phyloP scores from a whole-genome alignment of 2,797 vertebrate species.

The Micrastur ruficollis region DNA sequence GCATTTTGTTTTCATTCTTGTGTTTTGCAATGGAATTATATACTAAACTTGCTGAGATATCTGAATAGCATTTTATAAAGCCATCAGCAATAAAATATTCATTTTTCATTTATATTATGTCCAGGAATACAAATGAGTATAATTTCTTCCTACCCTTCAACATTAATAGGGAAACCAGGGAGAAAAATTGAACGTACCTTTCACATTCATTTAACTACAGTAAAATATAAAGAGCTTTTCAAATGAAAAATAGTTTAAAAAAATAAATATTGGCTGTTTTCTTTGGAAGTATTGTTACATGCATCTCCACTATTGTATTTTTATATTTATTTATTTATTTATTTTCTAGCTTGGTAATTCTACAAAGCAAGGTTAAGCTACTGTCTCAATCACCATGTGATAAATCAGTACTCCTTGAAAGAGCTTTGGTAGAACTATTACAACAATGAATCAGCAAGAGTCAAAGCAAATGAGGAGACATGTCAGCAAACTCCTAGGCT shows the following conservation, averaged over 20 bases:
- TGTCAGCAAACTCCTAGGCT: background rate
- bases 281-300: background rate
- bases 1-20: background rate
- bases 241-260: background rate
- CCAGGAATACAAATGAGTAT: conserved; percentile 33
- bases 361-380: background rate
- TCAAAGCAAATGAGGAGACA: background rate
- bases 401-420: background rate
- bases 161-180: background rate
- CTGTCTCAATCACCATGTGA: background rate
- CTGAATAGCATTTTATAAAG: conserved; percentile 23
- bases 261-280: background rate
- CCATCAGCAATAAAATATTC: conserved; percentile 15
- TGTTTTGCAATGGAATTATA: background rate
- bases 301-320: background rate
- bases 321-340: background rate
- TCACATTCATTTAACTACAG: conserved; percentile 13
- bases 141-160: conserved; percentile 20
- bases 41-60: background rate
- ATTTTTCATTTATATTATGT: conserved; percentile 31
- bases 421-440: background rate
- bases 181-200: conserved; percentile 33
- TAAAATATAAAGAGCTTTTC: background rate
- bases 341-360: background rate
- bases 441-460: background rate